phyloP scores from a whole-genome alignment of 30 jellyfish, hydroid and myxozoan genomes.

The Turritopsis rubra region DNA sequence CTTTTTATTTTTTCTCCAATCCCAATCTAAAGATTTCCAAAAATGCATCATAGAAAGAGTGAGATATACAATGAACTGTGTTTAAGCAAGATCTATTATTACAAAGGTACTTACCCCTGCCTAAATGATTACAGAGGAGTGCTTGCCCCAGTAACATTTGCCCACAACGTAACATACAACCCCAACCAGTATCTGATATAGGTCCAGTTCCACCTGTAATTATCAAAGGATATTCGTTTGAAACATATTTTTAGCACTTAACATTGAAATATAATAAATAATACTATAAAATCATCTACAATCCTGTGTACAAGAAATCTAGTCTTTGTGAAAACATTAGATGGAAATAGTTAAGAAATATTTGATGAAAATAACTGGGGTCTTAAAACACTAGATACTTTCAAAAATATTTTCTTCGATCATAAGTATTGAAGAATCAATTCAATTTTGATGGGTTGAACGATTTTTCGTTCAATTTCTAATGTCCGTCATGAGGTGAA shows the following conservation, averaged over 20 bases:
- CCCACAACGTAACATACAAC: conserved; percentile 98
- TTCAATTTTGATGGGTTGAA: no score
- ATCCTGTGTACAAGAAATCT: no score
- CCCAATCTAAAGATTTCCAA: conserved; percentile 58
- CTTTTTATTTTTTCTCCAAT: conserved; percentile 65
- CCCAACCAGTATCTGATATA: conserved; percentile 98
- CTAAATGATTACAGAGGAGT: conserved; percentile 77
- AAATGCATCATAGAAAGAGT: no score
- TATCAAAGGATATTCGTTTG: neutral
- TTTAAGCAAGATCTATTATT: neutral
- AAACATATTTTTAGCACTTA: neutral
- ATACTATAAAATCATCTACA: neutral
- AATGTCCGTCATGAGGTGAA: no score
- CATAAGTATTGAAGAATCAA: no score
- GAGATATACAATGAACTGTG: no score
- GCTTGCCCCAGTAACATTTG: conserved; percentile 99
- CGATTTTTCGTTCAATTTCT: no score
- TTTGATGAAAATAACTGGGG: no score
- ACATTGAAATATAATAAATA: neutral
- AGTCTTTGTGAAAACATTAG: no score
- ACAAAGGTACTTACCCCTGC: conserved; percentile 58
- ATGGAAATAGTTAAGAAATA: no score
- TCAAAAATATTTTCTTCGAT: no score
- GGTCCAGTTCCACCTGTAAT: conserved; percentile 97
- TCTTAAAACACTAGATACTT: no score